A percentile compares a stretch with the other conserved stretches of the same genome.
These are phyloP conservation scores for Clivina fossor DNA, from an alignment of 2,888 invertebrate genomes.

Conservation along the genomic window DNA sequence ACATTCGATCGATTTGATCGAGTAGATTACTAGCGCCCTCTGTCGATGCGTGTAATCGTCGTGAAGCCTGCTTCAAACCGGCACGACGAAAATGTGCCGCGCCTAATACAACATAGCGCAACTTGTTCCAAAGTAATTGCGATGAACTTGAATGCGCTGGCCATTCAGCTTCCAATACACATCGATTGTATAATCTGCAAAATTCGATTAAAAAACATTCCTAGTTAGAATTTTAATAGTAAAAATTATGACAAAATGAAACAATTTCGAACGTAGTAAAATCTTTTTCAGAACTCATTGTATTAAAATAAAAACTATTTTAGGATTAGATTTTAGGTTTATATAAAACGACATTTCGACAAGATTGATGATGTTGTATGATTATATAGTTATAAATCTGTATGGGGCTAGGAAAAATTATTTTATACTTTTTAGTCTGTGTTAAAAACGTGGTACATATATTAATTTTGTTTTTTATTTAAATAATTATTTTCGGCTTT, in stretches of 20 bases:
- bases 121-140: constrained; percentile 88
- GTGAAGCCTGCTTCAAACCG: constrained; percentile 63
- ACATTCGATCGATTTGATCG: constrained; percentile 49
- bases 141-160: constrained; percentile 71
- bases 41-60: constrained; percentile 55
- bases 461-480: too few species aligned
- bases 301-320: background rate
- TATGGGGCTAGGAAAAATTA: too few species aligned
- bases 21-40: constrained; percentile 52
- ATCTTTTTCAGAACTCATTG: background rate
- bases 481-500: too few species aligned
- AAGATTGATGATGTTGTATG: too few species aligned
- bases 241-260: too few species aligned
- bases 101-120: constrained; percentile 88
- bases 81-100: constrained; percentile 86
- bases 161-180: constrained; percentile 94
- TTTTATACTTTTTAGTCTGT: too few species aligned
- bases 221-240: too few species aligned
- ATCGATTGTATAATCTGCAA: constrained; percentile 65
- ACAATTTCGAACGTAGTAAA: too few species aligned
- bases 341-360: background rate
- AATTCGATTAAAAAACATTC: background rate
- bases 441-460: too few species aligned
- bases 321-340: background rate
- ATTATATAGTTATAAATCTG: too few species aligned